Evolutionary conservation across 2,888 invertebrate species (phyloP).

Genomic region (Synergus laeviventris): DNA sequence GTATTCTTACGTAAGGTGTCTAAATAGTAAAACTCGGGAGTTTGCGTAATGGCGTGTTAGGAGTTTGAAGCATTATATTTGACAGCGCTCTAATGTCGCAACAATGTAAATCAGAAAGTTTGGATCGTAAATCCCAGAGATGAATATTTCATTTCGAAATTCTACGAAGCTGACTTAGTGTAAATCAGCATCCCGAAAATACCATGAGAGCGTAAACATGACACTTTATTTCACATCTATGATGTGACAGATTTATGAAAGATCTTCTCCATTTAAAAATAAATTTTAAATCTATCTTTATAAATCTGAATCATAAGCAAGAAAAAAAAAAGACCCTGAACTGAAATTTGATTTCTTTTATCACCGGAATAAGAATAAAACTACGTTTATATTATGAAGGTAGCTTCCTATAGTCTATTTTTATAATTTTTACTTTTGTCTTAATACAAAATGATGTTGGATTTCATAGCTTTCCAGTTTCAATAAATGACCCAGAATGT

Average conservation of each 20-base stretch:
- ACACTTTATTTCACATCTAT: background rate
- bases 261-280: background rate
- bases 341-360: no score
- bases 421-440: no score
- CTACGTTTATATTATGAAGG: no score
- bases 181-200: background rate
- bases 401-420: no score
- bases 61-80: background rate
- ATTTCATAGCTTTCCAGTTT: no score
- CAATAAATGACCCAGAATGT: no score
- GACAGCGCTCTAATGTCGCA: slow-evolving; percentile 10
- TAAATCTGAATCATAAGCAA: no score
- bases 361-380: no score
- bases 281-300: background rate
- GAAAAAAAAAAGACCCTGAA: no score
- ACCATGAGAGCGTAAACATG: background rate
- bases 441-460: no score
- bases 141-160: slow-evolving; percentile 12
- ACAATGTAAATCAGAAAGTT: slow-evolving; percentile 8
- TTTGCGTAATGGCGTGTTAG: background rate
- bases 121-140: background rate
- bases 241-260: slow-evolving; percentile 3
- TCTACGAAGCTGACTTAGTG: background rate
- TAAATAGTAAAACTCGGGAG: background rate
- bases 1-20: background rate